Conservation (phyloP, 2,797 vertebrate genomes). For the Gobio occitaniae region DNA sequence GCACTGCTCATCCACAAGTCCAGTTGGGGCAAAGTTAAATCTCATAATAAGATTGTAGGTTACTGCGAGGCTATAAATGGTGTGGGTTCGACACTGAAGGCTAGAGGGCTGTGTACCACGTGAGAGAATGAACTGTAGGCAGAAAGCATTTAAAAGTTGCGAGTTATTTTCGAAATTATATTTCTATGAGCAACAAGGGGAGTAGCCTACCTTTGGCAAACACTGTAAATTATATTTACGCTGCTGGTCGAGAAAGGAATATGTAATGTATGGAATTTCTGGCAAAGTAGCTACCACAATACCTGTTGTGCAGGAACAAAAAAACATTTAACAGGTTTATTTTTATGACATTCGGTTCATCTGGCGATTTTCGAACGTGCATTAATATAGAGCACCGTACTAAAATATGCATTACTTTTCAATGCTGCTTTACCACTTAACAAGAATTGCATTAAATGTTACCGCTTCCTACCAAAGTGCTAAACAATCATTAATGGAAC, state of each 20-base stretch:
- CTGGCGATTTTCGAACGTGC: not conserved
- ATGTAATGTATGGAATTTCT: not conserved
- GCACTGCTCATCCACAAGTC: slow-evolving; percentile 73
- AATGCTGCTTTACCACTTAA: not conserved
- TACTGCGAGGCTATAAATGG: slow-evolving; percentile 81
- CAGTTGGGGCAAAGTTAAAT: slow-evolving; percentile 77
- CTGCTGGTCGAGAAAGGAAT: not conserved
- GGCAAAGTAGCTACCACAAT: no score
- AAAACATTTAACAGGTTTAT: not conserved
- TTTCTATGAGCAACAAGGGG: not conserved
- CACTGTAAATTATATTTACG: not conserved
- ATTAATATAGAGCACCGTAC: not conserved
- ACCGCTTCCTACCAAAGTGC: not conserved
- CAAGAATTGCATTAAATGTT: not conserved
- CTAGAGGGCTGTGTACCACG: slow-evolving; percentile 62
- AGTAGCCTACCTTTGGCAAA: not conserved
- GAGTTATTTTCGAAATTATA: not conserved
- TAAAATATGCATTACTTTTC: not conserved
- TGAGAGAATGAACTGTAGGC: slow-evolving; percentile 35
- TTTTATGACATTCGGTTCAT: not conserved
- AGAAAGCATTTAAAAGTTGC: not conserved
- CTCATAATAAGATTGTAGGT: slow-evolving; percentile 84
- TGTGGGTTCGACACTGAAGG: slow-evolving; percentile 69
- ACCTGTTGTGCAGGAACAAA: not conserved
- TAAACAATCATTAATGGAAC: not conserved